Evolutionary conservation across 2,797 vertebrate species (phyloP).

Genomic region (Aplochiton taeniatus): DNA sequence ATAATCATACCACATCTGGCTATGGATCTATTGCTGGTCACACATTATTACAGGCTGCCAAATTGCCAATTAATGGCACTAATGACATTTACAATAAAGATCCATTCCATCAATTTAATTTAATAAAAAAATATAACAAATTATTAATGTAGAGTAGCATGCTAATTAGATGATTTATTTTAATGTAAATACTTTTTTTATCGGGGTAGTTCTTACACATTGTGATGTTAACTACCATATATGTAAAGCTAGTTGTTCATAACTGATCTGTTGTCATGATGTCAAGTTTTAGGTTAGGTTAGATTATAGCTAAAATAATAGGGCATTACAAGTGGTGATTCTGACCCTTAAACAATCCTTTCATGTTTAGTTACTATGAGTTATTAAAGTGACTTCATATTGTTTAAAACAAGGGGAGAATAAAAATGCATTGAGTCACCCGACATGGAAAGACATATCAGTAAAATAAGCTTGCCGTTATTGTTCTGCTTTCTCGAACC

Average conservation of each 20-base stretch:
- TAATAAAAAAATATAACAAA: neutral
- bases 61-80: too few relatives aligned
- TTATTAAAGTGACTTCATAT: neutral
- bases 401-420: neutral
- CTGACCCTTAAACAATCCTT: too few relatives aligned
- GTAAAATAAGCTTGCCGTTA: neutral
- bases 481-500: constrained; percentile 8
- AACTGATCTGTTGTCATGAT: constrained; percentile 7
- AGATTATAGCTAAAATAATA: neutral
- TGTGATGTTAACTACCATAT: constrained; percentile 2
- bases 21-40: too few relatives aligned
- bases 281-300: constrained; percentile 4
- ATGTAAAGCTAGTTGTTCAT: constrained; percentile 11
- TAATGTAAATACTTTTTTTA: constrained; percentile 1
- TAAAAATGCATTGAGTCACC: neutral
- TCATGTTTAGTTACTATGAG: constrained; percentile 1
- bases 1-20: too few relatives aligned
- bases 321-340: constrained; percentile 4
- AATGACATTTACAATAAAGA: too few relatives aligned
- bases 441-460: neutral
- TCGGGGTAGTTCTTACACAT: neutral
- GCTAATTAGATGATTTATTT: neutral
- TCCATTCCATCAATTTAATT: too few relatives aligned
- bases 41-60: too few relatives aligned
- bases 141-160: neutral